Evolutionary conservation across 2,797 vertebrate genomes (phyloP).

Genomic region (Pogoniulus pusillus): DNA sequence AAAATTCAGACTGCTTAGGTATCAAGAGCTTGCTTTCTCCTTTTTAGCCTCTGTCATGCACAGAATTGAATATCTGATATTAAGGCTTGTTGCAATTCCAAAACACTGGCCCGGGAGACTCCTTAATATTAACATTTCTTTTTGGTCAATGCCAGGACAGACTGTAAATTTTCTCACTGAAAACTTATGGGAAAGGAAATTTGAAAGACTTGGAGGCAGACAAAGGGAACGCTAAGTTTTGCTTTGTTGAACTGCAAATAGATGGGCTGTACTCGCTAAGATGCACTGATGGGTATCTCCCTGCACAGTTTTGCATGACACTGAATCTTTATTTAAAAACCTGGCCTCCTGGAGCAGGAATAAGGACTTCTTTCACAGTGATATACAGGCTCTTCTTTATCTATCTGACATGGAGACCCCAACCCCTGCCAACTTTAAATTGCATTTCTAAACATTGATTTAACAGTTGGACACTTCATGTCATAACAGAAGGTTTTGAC

Average conservation of each 20-base stretch:
- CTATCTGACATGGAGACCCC: conserved; percentile 61
- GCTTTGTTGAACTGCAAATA: conserved; percentile 2
- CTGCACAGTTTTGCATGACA: background rate
- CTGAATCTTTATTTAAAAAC: background rate
- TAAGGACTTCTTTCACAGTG: conserved; percentile 3
- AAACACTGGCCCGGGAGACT: background rate
- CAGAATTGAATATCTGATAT: background rate
- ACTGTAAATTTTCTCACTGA: background rate
- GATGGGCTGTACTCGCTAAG: background rate
- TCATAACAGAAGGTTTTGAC: conserved; percentile 70
- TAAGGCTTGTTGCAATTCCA: background rate
- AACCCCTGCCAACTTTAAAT: conserved; percentile 69
- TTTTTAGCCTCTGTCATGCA: background rate
- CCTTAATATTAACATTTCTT: background rate
- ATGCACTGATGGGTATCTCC: background rate
- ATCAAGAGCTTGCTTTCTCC: background rate
- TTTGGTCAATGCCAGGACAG: background rate
- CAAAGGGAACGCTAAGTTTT: background rate
- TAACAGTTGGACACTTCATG: conserved; percentile 54
- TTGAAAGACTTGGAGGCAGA: background rate
- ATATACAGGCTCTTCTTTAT: conserved; percentile 57
- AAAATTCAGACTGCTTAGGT: background rate
- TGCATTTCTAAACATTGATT: conserved; percentile 75
- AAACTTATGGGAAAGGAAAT: background rate
- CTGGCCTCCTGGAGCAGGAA: conserved; percentile 8